Percentiles rank a stretch among this genome's conserved stretches.
Conservation (phyloP, 2,888 invertebrate genomes). For the Electrophaes corylata region DNA sequence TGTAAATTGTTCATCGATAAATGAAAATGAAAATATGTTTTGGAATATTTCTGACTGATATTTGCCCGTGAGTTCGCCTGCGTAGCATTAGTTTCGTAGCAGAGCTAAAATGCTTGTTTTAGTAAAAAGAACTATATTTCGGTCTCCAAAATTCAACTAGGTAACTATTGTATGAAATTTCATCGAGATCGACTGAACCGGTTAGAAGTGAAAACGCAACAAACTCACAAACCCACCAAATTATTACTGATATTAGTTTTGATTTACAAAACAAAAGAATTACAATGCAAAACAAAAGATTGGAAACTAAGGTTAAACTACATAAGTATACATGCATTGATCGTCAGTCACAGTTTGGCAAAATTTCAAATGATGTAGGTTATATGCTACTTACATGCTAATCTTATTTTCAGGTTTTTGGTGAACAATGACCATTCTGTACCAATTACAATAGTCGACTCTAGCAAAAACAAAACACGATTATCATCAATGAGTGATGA, state of each 20-base stretch:
- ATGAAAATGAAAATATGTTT: conserved; percentile 8
- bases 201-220: background rate
- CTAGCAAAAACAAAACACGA: conserved; percentile 55
- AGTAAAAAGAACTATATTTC: no score
- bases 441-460: conserved; percentile 53
- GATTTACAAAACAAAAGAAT: background rate
- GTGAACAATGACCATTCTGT: conserved; percentile 55
- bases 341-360: background rate
- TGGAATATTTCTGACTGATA: conserved; percentile 4
- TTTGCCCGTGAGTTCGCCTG: background rate
- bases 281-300: background rate
- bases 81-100: background rate
- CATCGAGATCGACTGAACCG: background rate
- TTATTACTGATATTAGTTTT: background rate
- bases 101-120: no score
- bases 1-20: conserved; percentile 5
- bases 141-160: no score
- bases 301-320: background rate
- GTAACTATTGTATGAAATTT: no score
- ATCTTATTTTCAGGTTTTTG: conserved; percentile 64
- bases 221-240: background rate
- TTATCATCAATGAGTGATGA: conserved; percentile 54
- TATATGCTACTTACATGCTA: background rate
- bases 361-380: no score
- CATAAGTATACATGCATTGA: background rate